These are phyloP conservation scores for Onchidella celtica DNA, from an alignment of 2,888 invertebrate genomes.

Conservation along the genomic window DNA sequence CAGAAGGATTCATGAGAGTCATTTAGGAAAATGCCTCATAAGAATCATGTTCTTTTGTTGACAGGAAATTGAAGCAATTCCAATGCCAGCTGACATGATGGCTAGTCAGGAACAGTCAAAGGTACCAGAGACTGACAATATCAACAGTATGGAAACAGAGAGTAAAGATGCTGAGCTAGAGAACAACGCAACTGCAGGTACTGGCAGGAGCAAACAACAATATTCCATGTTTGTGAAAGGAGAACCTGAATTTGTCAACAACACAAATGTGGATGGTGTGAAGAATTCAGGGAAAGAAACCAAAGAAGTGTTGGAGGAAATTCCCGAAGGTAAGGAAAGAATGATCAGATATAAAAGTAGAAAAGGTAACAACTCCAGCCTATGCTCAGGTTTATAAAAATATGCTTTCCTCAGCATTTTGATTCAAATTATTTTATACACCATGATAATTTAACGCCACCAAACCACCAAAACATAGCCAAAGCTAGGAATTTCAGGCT, in stretches of 20 bases:
- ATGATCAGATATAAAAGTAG: no score
- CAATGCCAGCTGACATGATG: not conserved
- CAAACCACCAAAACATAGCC: no score
- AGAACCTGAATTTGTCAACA: slow-evolving; percentile 56
- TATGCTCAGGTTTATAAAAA: no score
- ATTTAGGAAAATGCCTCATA: no score
- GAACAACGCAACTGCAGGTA: not conserved
- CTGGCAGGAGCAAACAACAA: slow-evolving; percentile 1
- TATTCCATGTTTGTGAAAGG: slow-evolving; percentile 72
- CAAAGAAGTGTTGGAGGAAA: slow-evolving; percentile 59
- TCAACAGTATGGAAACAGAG: no score
- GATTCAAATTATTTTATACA: no score
- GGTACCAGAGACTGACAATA: not conserved
- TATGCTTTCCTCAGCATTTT: no score
- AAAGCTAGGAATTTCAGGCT: no score
- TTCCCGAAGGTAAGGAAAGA: slow-evolving; percentile 71
- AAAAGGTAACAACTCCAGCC: no score
- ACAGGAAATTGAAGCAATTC: slow-evolving; percentile 47
- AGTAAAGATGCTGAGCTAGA: no score
- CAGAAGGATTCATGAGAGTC: no score
- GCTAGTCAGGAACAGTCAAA: not conserved
- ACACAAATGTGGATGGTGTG: not conserved
- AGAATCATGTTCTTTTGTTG: not conserved
- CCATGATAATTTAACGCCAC: no score
- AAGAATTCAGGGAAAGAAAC: slow-evolving; percentile 48